Evolutionary conservation across 2,888 invertebrate genomes (phyloP).

Genomic region (Leucoma salicis): DNA sequence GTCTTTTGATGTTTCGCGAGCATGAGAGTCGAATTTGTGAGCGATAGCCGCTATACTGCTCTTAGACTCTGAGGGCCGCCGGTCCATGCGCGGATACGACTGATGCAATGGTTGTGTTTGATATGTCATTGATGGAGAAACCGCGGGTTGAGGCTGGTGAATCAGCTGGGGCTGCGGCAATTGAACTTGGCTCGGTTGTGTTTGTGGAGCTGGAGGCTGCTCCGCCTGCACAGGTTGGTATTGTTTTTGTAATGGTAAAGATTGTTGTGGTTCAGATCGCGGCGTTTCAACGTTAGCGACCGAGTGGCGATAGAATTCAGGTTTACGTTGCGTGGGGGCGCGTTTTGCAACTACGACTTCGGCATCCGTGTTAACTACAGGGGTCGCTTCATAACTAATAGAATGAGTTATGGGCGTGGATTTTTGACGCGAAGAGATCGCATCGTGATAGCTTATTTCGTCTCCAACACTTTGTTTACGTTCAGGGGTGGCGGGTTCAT

Average conservation of each 20-base stretch:
- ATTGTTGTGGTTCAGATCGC: slow-evolving; percentile 12
- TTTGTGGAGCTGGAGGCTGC: slow-evolving; percentile 2
- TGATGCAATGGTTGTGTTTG: slow-evolving; percentile 26
- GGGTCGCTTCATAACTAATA: slow-evolving; percentile 49
- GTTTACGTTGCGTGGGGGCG: slow-evolving; percentile 46
- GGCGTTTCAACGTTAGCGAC: slow-evolving; percentile 50
- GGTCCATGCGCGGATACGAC: slow-evolving; percentile 38
- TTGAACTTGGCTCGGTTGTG: slow-evolving; percentile 13
- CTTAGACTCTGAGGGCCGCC: slow-evolving; percentile 56
- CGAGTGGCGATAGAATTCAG: slow-evolving; percentile 68
- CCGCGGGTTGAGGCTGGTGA: slow-evolving; percentile 18
- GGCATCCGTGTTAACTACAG: slow-evolving; percentile 42
- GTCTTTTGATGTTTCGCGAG: slow-evolving; percentile 30
- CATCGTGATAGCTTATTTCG: slow-evolving; percentile 51
- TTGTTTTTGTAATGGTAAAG: background rate
- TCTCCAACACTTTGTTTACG: slow-evolving; percentile 55
- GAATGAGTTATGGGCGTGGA: slow-evolving; percentile 51
- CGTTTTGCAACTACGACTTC: slow-evolving; percentile 56
- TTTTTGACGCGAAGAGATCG: slow-evolving; percentile 50
- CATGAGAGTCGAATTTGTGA: slow-evolving; percentile 62
- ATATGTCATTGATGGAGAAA: slow-evolving; percentile 3
- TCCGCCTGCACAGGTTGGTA: slow-evolving; percentile 10
- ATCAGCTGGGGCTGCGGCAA: slow-evolving; percentile 10
- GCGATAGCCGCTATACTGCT: slow-evolving; percentile 70
- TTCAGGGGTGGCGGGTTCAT: slow-evolving; percentile 54